Percentiles rank a stretch among this genome's conserved stretches.
Evolutionary conservation across 2,888 invertebrate genomes (phyloP).

Genomic region (Nomada ruficornis): DNA sequence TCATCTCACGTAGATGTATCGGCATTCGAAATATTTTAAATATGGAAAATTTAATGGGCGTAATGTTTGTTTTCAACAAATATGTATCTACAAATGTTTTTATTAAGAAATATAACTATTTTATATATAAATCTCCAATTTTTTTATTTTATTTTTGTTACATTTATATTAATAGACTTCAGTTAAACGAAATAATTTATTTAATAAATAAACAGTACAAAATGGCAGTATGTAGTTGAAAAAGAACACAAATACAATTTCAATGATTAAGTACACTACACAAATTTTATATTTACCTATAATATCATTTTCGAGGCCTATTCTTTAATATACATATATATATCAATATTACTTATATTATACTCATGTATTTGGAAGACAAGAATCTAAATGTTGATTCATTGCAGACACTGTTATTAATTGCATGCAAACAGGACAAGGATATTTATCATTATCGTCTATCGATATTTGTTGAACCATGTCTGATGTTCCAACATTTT

Average conservation of each 20-base stretch:
- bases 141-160: slow-evolving; percentile 14
- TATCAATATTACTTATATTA: not conserved
- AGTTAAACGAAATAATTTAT: not conserved
- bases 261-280: slow-evolving; percentile 13
- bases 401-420: slow-evolving; percentile 85
- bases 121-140: slow-evolving; percentile 11
- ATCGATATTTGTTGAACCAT: slow-evolving; percentile 42
- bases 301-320: not conserved
- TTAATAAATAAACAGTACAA: slow-evolving; percentile 25
- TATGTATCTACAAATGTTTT: slow-evolving; percentile 7
- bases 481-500: slow-evolving; percentile 77
- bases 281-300: not conserved
- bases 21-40: slow-evolving; percentile 1
- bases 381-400: slow-evolving; percentile 87
- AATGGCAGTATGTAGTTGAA: not conserved
- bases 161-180: too few species aligned
- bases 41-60: not conserved
- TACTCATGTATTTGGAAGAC: slow-evolving; percentile 70
- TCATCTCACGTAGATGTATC: not conserved
- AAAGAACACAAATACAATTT: slow-evolving; percentile 6
- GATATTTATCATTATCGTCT: slow-evolving; percentile 82
- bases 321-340: not conserved
- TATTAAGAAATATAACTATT: slow-evolving; percentile 17
- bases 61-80: slow-evolving; percentile 2
- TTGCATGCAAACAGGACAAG: slow-evolving; percentile 87